Evolutionary conservation across 2,797 vertebrate genomes (phyloP), one percentile per base, ranked within the genome.

Genomic region (Gymnoscopelus microlampas): DNA sequence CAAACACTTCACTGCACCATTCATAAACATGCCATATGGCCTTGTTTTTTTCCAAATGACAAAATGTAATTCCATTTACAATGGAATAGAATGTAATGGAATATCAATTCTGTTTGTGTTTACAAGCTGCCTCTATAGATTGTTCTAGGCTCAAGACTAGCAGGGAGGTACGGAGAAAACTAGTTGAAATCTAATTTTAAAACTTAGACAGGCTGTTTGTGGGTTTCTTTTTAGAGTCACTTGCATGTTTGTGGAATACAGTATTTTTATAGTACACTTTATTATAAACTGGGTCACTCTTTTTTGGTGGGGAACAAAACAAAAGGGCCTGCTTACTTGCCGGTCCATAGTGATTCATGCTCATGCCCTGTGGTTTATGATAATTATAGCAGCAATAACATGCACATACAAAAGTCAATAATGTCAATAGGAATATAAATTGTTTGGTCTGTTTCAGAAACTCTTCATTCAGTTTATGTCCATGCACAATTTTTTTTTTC

Each of bases 171-270:
- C 11, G 59, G 63, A 58, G 68, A 73, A 82, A 85, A 88, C 73
- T 67, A 77, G 71, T 77, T 71, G 4, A 68, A 26, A 55, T 85
- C 88, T 90, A 87, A 90, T 86, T 89, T 85, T 88, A 89, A 88
- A 83, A 74, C 56, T 61, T 58, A 81, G 51, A 64, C 68, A 23
- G 76, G 64, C 84, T 78, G 76, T 80, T 90, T 89, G 88, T 51
- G 88, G 89, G 54, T 50, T 87, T 80, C 73, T 82, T 84, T 80
- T 89, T 74, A 74, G 83, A 80, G 77, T 81, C 68, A 66, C 63
- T 71, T 10, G 73, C 89, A 83, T 87, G 81, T 83, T 89, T 92
- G 86, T 78, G 89, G 88, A 84, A 56, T 3, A 39, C 66, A 58
- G 56, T 75, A 71, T 81, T 88, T 88, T 88, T 81, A 88, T 85